Base-by-base conservation (phyloP, 1,140 invertebrate species). In the Leptoteleia sp. region DNA sequence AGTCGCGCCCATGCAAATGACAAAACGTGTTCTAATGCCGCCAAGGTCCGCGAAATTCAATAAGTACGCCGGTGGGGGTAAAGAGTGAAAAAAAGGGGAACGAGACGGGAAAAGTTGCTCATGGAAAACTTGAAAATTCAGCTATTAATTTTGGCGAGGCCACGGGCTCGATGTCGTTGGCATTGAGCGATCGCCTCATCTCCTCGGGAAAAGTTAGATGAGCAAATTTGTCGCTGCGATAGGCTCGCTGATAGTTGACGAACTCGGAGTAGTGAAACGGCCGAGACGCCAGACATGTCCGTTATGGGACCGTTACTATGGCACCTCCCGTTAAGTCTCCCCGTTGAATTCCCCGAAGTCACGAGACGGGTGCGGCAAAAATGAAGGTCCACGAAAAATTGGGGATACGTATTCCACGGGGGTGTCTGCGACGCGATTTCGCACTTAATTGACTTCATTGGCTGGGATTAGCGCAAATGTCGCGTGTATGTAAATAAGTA, bases 121-220 rank as follows among this genome's bases (percentile, higher is more conserved):
- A 71, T 81, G 80, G 79, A 85, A 85, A 86, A 85, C 72, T 85
- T 83, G 48, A 25, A 71, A 81, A 85, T 86, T 84, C 80, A 73
- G 77, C 82, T 85, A 86, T 88, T 86, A 85, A 87, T 88, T 87
- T 84, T 59, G 61, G 45, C 42, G 50, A n/a, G 48, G 71, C 61
- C 52, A 43, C 13, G 35, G 31, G 31, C 62, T 38, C 19, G 27
- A 42, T 27, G 65, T 67, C 43, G 43, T 22, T 84, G 87, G 85
- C 87, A 86, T 87, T 88, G 87, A 89, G 84, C 85, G 86, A 89
- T 89, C 84, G 83, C 79, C 86, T 89, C 88, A 89, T 89, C 87
- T 88, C 70, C 75, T 64, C 70, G 81, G 80, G 83, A 80, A 89
- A 89, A 89, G 88, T 89, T 89, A 88, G 88, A 88, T 88, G 88